Base-by-base conservation (phyloP, 2,888 invertebrate genomes). In the Platycheirus rosarum region DNA sequence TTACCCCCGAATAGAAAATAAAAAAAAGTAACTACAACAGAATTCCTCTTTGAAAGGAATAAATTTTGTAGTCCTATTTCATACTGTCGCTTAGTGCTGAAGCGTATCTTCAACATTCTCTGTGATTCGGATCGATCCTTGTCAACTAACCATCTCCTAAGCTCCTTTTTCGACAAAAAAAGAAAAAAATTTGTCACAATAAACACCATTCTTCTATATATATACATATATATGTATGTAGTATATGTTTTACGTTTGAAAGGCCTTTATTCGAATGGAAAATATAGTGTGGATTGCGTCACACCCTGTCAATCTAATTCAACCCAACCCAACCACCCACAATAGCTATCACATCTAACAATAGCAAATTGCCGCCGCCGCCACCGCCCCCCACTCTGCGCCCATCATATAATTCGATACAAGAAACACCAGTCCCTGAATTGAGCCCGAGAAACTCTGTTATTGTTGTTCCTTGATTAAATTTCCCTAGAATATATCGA, bases 401-500 rank as follows among this genome's bases (percentile, higher is more conserved):
- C 9, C 2, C 23, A 11, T 13, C 23, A 5, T 2, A 46, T 35
- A 26, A 48, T 51, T 51, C 53, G 35, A 37, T 3, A 18, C 29
- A 18, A 62, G 48, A 32, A 49, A 57, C n/a, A 40, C 32, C n/a
- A n/a, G n/a, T 46, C 32, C 35, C 29, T 62, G 51, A 53, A 75
- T 60, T 60, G 60, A 51, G 60, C 29, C 63, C 49, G 79, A 37
- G 32, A 60, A 57, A 68, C 40, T 60, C 35, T 69, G 78, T 70
- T 68, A 70, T 82, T 84, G 78, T 84, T 78, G 78, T 65, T 73
- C 44, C 68, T 74, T 84, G 78, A 84, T 84, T 73, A 86, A 86
- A 87, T 87, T 88, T 88, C 87, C 87, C 89, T 88, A 87, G 89
- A 88, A 88, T 88, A 87, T 88, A 88, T 88, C 87, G 88, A 88